Evolutionary conservation across 1,140 invertebrate genomes (phyloP).

Genomic region (Lepidotrigona ventralis): DNA sequence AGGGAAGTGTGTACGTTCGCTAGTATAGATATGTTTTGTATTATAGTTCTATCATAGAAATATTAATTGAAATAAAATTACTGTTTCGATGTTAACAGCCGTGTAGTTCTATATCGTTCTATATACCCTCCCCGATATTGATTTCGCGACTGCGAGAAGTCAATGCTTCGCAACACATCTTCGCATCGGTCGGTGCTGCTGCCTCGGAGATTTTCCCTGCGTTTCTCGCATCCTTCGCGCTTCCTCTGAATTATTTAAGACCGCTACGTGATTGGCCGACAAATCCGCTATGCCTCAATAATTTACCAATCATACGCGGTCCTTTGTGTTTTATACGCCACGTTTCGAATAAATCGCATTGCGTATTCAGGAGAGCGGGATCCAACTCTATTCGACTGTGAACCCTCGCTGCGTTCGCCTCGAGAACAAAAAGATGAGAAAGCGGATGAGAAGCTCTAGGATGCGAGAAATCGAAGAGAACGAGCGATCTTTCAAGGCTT

Average conservation of each 20-base stretch:
- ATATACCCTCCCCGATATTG: slow-evolving; percentile 15
- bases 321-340: slow-evolving; percentile 76
- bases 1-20: slow-evolving; percentile 53
- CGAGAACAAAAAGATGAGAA: slow-evolving; percentile 17
- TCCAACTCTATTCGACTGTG: slow-evolving; percentile 69
- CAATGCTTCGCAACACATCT: slow-evolving; percentile 43
- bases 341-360: slow-evolving; percentile 78
- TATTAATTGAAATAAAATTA: slow-evolving; percentile 66
- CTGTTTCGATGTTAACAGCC: slow-evolving; percentile 70
- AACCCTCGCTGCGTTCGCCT: slow-evolving; percentile 43
- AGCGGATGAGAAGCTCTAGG: slow-evolving; percentile 1
- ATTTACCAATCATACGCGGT: slow-evolving; percentile 80
- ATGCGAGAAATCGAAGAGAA: slow-evolving; percentile 24
- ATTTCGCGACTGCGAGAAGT: slow-evolving; percentile 37
- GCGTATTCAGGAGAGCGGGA: slow-evolving; percentile 79
- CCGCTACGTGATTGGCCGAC: slow-evolving; percentile 79
- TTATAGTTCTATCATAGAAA: slow-evolving; percentile 68
- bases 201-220: slow-evolving; percentile 23
- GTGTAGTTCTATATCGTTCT: too few relatives aligned
- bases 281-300: slow-evolving; percentile 77
- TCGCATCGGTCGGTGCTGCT: neutral
- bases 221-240: slow-evolving; percentile 53
- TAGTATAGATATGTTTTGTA: slow-evolving; percentile 66
- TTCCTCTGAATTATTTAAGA: slow-evolving; percentile 78
- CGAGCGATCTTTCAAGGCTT: neutral